A percentile compares a stretch with the other conserved stretches of the same genome.
These are phyloP conservation scores for Nebria salina DNA, from an alignment of 2,888 invertebrate species.

Conservation along the genomic window DNA sequence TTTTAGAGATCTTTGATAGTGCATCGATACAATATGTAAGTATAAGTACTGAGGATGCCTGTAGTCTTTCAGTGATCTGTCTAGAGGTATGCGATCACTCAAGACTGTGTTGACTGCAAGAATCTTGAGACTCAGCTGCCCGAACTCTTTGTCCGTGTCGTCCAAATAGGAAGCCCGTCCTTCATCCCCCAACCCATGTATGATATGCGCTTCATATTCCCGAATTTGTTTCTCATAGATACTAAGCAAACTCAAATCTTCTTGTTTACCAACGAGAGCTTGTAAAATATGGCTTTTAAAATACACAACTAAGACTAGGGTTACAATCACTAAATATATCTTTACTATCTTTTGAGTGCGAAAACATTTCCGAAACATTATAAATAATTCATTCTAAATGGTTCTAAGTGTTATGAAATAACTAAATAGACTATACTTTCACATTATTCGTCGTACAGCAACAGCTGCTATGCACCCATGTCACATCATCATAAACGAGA, in stretches of 20 bases:
- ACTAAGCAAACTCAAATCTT: conserved; percentile 18
- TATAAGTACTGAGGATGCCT: conserved; percentile 63
- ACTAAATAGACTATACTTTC: neutral
- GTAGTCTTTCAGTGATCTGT: conserved; percentile 78
- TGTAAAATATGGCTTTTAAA: conserved; percentile 28
- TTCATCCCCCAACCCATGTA: conserved; percentile 76
- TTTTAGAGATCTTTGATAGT: neutral
- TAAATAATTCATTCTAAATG: conserved; percentile 39
- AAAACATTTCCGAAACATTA: conserved; percentile 45
- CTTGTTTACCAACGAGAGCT: conserved; percentile 32
- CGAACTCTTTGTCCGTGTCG: conserved; percentile 72
- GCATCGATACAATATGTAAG: conserved; percentile 10
- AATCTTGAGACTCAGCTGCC: conserved; percentile 79
- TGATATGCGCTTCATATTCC: conserved; percentile 70
- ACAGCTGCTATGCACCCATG: neutral
- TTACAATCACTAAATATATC: conserved; percentile 24
- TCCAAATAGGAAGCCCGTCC: conserved; percentile 74
- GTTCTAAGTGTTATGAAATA: conserved; percentile 3
- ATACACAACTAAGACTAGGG: conserved; percentile 26
- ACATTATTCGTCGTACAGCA: conserved; percentile 13
- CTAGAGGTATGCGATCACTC: conserved; percentile 87
- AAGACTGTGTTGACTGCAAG: conserved; percentile 89
- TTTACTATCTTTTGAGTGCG: conserved; percentile 32
- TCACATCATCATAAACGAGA: neutral
- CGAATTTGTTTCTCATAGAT: conserved; percentile 38